phyloP scores from a whole-genome alignment of 2,113 vertebrate genomes.

The Periophthalmodon schlosseri region DNA sequence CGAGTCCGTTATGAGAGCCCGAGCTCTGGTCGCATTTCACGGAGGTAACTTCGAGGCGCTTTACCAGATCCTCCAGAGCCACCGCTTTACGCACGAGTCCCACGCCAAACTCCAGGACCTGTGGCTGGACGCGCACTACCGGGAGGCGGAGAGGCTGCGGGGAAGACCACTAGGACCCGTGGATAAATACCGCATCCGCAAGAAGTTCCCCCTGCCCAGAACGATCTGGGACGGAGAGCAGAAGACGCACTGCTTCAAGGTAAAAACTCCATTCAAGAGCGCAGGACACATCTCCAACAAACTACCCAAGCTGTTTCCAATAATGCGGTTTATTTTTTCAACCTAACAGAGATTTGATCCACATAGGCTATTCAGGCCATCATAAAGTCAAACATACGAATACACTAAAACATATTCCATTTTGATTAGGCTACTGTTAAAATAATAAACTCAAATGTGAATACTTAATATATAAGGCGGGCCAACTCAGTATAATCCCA shows the following conservation, averaged over 20 bases:
- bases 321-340: no score
- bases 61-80: conserved; percentile 80
- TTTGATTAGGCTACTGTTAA: no score
- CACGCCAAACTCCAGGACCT: conserved; percentile 82
- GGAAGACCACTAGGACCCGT: conserved; percentile 79
- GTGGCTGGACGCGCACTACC: conserved; percentile 83
- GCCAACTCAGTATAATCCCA: not conserved
- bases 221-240: conserved; percentile 85
- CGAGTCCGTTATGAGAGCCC: conserved; percentile 80
- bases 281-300: not conserved
- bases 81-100: conserved; percentile 80
- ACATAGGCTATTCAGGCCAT: no score
- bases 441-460: no score
- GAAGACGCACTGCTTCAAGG: conserved; percentile 84
- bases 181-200: conserved; percentile 83
- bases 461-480: no score
- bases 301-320: not conserved
- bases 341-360: no score
- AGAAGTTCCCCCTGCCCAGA: conserved; percentile 82
- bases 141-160: conserved; percentile 80
- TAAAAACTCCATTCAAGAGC: conserved; percentile 25
- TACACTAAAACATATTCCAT: no score
- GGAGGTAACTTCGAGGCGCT: conserved; percentile 80
- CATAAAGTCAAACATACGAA: no score
- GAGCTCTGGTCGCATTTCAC: conserved; percentile 81